Evolutionary conservation across 92 coral and sea anemone species (phyloP), one percentile per base, ranked within the genome.

Genomic region (Desmophyllum pertusum): DNA sequence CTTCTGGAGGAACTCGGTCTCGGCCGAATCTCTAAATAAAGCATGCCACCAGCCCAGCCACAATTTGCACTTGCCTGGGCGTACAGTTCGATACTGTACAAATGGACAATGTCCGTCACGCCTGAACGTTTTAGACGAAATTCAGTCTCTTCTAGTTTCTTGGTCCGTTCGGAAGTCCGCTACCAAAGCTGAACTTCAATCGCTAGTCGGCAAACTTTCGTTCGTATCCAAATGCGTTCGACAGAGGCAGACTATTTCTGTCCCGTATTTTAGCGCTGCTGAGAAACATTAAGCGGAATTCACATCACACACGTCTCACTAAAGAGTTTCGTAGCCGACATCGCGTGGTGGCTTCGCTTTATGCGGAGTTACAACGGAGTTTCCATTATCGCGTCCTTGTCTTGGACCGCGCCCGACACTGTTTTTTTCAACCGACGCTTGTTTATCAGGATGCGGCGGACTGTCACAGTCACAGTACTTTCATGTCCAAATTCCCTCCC

Each of bases 171-270:
- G 23, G 23, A 2, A 15, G 19, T 52, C 61, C 19, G 61, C 61
- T 15, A 52, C 61, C 4, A 52, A 52, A 52, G 61, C 61, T 10
- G 61, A 52, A 17, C 61, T 52, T 52, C 70, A 64, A 23, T 64
- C 70, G 13, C 18, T 81, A 50, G 73, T 81, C n/a, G 77, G 85
- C 23, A 67, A 81, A 27, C 85, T 81, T 30, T 65, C 38, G 36
- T 81, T 81, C 45, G 85, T 81, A 13, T 23, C 52, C 48, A 81
- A 81, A 68, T 67, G 85, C 29, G 85, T 69, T 17, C 51, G 65
- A 45, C 77, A 81, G 45, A 81, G 85, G 4, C 50, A 18, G 77
- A 30, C 43, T 81, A 42, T 69, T 81, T 45, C 11, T 81, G 52
- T 69, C 73, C 17, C 85, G 77, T 68, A 55, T 81, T 53, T 33